Evolutionary conservation across 1,140 invertebrate species (phyloP).

Genomic region (Drosophila parabipectinata): DNA sequence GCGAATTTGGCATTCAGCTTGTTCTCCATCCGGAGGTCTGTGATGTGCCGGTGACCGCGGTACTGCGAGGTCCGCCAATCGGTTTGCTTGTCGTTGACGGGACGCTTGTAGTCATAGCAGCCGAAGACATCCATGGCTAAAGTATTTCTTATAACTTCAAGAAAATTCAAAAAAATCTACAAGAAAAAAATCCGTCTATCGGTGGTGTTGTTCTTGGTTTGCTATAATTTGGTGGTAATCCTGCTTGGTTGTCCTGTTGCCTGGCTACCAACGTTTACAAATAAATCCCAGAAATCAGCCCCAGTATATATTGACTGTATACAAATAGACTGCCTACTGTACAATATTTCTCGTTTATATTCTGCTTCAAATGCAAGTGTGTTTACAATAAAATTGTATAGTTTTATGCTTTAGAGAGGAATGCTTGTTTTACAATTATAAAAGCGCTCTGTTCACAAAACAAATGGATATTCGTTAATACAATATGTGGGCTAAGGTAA

Average conservation of each 20-base stretch:
- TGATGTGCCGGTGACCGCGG: slow-evolving; percentile 68
- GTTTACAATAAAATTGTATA: slow-evolving; percentile 55
- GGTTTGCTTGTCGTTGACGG: slow-evolving; percentile 25
- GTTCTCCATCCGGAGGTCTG: slow-evolving; percentile 58
- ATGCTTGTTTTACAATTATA: slow-evolving; percentile 72
- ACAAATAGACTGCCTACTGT: slow-evolving; percentile 41
- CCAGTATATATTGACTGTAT: slow-evolving; percentile 31
- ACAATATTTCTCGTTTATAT: slow-evolving; percentile 54
- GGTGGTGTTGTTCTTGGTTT: slow-evolving; percentile 6
- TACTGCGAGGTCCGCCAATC: slow-evolving; percentile 74
- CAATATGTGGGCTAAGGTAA: slow-evolving; percentile 44
- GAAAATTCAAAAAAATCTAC: not conserved
- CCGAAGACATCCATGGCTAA: slow-evolving; percentile 71
- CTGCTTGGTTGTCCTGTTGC: not conserved
- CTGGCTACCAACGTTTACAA: not conserved
- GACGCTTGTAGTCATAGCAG: slow-evolving; percentile 71
- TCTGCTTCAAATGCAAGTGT: slow-evolving; percentile 62
- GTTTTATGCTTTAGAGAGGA: slow-evolving; percentile 60
- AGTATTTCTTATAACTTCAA: not conserved
- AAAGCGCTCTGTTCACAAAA: slow-evolving; percentile 75
- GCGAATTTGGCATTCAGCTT: slow-evolving; percentile 52
- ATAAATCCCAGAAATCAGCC: not conserved
- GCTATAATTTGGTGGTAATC: slow-evolving; percentile 22
- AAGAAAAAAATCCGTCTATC: not conserved
- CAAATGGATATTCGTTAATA: slow-evolving; percentile 67